These are phyloP conservation scores for Australoheros facetus DNA, from an alignment of 2,797 vertebrate species.

Conservation along the genomic window DNA sequence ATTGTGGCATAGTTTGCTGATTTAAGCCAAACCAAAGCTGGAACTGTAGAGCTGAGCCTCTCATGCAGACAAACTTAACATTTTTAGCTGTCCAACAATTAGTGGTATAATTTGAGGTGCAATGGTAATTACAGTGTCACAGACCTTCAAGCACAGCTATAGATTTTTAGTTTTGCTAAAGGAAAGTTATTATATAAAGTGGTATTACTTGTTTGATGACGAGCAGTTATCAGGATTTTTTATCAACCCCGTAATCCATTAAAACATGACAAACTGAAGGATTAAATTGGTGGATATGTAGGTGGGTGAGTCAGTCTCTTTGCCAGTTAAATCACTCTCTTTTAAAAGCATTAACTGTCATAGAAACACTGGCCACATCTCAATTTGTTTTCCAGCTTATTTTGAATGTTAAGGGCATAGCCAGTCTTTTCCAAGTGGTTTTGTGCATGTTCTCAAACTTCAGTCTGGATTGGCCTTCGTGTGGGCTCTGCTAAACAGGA, in stretches of 20 bases:
- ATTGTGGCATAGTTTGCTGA: no score
- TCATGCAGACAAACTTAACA: background rate
- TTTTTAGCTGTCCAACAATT: background rate
- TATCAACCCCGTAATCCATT: slow-evolving; percentile 18
- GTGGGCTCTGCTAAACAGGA: background rate
- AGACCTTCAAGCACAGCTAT: background rate
- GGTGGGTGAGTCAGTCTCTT: slow-evolving; percentile 42
- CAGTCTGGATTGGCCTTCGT: background rate
- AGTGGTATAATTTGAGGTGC: background rate
- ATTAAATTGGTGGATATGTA: slow-evolving; percentile 18
- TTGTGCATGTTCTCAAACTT: background rate
- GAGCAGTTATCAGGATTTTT: slow-evolving; percentile 11
- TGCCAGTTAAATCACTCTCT: slow-evolving; percentile 1
- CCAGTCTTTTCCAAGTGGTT: background rate
- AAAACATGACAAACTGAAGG: slow-evolving; percentile 5
- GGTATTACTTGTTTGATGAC: slow-evolving; percentile 1
- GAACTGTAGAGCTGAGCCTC: background rate
- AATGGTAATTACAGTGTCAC: background rate
- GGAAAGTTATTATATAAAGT: slow-evolving; percentile 10
- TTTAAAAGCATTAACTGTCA: slow-evolving; percentile 37
- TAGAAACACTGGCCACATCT: background rate
- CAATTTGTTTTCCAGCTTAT: background rate
- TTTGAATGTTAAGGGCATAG: slow-evolving; percentile 3
- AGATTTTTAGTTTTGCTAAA: background rate
- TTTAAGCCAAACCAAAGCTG: background rate